Evolutionary conservation across 1,140 invertebrate species (phyloP), one percentile per base, ranked within the genome.

Genomic region (Mycetomoellerius zeteki): DNA sequence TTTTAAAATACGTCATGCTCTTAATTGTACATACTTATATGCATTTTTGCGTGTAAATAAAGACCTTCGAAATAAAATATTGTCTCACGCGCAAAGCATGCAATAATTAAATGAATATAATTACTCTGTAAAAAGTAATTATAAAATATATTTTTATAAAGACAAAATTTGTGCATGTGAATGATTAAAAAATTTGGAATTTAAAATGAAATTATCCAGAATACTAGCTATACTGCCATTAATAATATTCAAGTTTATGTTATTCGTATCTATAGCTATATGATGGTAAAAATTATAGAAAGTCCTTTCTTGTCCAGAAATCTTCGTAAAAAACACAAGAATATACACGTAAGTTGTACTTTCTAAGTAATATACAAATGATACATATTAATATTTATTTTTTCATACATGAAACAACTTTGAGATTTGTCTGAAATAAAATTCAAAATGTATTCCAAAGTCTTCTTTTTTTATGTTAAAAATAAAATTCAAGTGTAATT

Each of bases 1-100:
- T 80, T 62, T 80, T 47, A 54, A 81, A 27, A n/a, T 80, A 69
- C 47, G 30, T 78, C 19, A 43, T 21, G 10, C 21, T 69, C 6
- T 54, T 69, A 71, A 71, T 8, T 54, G 24, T 52, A 65, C 2
- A 16, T 21, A 21, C n/a, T 33, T 30, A 27, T 47, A n/a, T 47
- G 43, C 24, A 72, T 52, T 72, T 47, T 24, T 52, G 14, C 33
- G 7, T 47, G 43, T 47, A 24, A 52, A 52, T 30, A 27, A 50
- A 16, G 4, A 21, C 37, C 2, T 76, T 76, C 24, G 4, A 69
- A 69, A 24, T 69, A 27, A 27, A 69, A 24, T 21, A 43, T 67
- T 37, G 21, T 10, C 7, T 4, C 30, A 33, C 16, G 21, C 3
- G 5, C 37, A 37, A 37, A 24, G 7, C 60, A 6, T 16, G 7